Evolutionary conservation across 2,797 vertebrate species (phyloP).

Genomic region (Octomys mimax): DNA sequence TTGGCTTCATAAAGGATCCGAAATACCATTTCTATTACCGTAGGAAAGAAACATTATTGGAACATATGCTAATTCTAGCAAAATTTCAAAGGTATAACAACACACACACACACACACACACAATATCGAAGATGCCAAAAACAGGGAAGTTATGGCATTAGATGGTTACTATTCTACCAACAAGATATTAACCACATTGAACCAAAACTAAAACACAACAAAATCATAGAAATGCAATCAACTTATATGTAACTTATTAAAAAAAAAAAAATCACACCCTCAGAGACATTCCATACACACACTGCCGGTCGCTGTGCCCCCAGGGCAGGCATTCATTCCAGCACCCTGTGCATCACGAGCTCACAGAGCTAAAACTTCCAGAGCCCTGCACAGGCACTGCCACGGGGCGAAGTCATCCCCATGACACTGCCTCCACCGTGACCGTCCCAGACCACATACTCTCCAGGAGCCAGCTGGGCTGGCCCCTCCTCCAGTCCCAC

Average conservation of each 20-base stretch:
- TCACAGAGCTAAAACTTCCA: background rate
- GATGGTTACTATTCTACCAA: background rate
- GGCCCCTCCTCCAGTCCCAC: background rate
- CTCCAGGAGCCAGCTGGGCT: background rate
- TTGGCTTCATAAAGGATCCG: background rate
- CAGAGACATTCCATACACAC: background rate
- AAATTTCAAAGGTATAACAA: background rate
- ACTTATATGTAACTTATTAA: background rate
- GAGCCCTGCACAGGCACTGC: no score
- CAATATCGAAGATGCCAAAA: background rate
- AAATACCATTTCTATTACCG: background rate
- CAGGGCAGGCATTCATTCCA: fast-evolving
- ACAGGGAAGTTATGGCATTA: background rate
- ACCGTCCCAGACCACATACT: background rate
- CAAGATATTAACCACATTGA: background rate
- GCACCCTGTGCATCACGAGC: fast-evolving
- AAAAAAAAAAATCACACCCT: background rate
- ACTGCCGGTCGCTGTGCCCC: background rate
- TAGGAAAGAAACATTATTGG: background rate
- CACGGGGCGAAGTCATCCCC: background rate
- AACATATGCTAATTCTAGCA: background rate
- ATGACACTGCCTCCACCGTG: background rate
- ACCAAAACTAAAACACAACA: background rate
- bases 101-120: background rate
- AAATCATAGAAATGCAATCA: background rate